A percentile compares a stretch with the other conserved stretches of the same genome.
Conservation (phyloP, 2,797 vertebrate species). For the Pangasius larnaudii region DNA sequence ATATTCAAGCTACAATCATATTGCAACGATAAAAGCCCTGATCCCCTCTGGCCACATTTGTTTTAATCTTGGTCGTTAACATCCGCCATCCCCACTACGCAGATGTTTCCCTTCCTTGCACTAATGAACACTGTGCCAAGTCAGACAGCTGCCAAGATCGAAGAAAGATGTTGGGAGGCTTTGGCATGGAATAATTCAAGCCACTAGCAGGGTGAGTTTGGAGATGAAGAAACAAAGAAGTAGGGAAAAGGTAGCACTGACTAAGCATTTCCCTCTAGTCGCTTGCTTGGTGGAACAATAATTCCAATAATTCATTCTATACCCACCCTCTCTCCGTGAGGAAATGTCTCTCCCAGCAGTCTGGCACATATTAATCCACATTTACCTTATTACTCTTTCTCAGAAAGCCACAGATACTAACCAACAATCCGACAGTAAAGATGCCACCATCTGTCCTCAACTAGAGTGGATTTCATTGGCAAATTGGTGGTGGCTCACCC, state of each 20-base stretch:
- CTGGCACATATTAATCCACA: conserved; percentile 61
- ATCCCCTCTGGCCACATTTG: conserved; percentile 1
- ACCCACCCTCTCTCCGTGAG: conserved; percentile 71
- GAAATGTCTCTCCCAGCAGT: conserved; percentile 57
- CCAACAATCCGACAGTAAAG: conserved; percentile 32
- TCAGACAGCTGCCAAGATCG: conserved; percentile 61
- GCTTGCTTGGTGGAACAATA: conserved; percentile 68
- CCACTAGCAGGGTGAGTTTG: background rate
- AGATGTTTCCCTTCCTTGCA: conserved; percentile 63
- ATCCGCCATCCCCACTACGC: background rate
- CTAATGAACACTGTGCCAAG: conserved; percentile 71
- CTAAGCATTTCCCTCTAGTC: conserved; percentile 72
- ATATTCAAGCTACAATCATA: conserved; percentile 2
- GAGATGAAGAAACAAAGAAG: conserved; percentile 54
- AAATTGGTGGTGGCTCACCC: conserved; percentile 3
- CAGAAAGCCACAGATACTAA: conserved; percentile 19
- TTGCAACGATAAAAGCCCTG: background rate
- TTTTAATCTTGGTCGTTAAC: conserved; percentile 14
- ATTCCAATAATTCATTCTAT: conserved; percentile 76
- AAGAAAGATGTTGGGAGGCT: conserved; percentile 67
- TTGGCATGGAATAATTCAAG: conserved; percentile 65
- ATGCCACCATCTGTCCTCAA: conserved; percentile 14
- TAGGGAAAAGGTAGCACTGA: conserved; percentile 57
- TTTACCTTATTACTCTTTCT: conserved; percentile 38
- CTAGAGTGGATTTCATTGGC: background rate